phyloP scores from a whole-genome alignment of 2,797 vertebrate genomes.

The Acipenser oxyrinchus region DNA sequence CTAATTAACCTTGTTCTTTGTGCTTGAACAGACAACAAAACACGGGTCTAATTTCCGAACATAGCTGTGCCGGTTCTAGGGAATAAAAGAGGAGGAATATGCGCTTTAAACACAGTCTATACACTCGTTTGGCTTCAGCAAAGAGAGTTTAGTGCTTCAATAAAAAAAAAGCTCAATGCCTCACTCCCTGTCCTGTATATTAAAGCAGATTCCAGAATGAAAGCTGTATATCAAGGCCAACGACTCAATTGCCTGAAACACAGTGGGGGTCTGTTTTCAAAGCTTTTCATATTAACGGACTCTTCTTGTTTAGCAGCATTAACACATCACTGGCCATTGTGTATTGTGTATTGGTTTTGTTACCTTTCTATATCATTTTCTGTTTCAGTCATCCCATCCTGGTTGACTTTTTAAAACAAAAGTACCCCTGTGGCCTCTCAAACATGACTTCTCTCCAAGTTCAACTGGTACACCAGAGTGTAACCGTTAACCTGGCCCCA shows the following conservation, averaged over 20 bases:
- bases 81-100: not conserved
- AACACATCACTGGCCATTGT: no score
- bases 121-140: not conserved
- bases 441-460: no score
- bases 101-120: conserved; percentile 2
- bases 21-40: conserved; percentile 43
- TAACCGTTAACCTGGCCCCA: no score
- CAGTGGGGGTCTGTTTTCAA: no score
- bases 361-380: no score
- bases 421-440: no score
- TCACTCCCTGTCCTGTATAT: not conserved
- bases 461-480: no score
- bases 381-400: no score
- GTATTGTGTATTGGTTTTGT: no score
- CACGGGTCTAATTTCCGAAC: not conserved
- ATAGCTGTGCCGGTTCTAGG: not conserved
- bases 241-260: not conserved
- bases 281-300: no score
- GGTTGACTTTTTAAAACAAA: no score
- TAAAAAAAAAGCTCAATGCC: not conserved
- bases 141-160: not conserved
- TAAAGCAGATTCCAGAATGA: not conserved
- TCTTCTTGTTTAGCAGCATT: no score
- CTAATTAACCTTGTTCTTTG: conserved; percentile 65
- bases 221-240: not conserved